Evolutionary conservation across 2,888 invertebrate genomes (phyloP), one percentile per base, ranked within the genome.

Genomic region (Cephus pygmeus): DNA sequence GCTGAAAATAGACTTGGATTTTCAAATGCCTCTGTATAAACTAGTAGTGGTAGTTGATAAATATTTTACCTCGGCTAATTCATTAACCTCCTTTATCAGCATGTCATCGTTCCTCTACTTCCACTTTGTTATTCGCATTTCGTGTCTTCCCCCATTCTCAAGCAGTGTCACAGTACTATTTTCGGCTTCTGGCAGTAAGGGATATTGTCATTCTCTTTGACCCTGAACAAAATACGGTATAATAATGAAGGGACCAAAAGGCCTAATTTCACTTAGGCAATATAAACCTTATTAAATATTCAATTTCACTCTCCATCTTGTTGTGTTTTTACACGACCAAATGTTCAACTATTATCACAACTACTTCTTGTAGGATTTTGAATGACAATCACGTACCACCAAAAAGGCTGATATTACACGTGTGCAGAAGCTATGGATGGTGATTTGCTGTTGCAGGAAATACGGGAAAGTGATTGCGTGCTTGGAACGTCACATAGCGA

Each of bases 381-480:
- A 2, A 23, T 56, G 9, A 9, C 23, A 23, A 6, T 56, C 23
- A 9, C 6, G 9, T 9, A 56, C 23, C 9, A 56, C 56, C 56
- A 56, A 23, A 56, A 9, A 56, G 23, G 1, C 56, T 6, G 23
- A 56, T 23, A 23, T 23, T 56, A 40, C 1, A 56, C 1, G 9
- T 9, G 23, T 56, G 9, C 9, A 23, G 23, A 56, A 56, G 9
- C 23, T 56, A 56, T 56, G 56, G 23, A 56, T 56, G 23, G 23
- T 23, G 23, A 56, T 56, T 56, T 23, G 56, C 23, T 23, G 9
- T 56, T 56, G 0, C 56, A 23, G 71, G 31, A 71, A 34, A 77
- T 76, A 77, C 75, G 75, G 76, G 76, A 79, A 79, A 81, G 79
- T 73, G 78, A 79, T 82, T 81, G 82, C 83, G 81, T 82, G 83